phyloP scores from a whole-genome alignment of 1,140 invertebrate species.

The Apis cerana region DNA sequence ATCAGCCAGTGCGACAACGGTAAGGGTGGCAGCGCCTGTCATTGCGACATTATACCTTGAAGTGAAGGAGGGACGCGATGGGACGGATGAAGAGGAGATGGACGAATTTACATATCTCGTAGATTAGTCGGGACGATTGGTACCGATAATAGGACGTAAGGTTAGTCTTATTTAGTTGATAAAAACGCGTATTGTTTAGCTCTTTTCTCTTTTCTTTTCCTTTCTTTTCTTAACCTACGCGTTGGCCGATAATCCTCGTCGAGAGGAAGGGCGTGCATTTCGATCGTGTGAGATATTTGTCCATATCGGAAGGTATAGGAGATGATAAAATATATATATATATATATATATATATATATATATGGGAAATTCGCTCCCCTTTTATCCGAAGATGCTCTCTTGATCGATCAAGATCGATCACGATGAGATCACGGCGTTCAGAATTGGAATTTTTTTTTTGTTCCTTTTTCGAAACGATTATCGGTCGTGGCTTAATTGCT shows the following conservation, averaged over 20 bases:
- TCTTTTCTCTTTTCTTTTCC: too few relatives aligned
- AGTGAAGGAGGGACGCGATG: not conserved
- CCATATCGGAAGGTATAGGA: not conserved
- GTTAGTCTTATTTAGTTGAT: constrained; percentile 22
- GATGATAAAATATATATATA: not conserved
- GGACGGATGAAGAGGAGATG: not conserved
- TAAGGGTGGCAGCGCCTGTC: constrained; percentile 82
- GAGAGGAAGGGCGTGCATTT: not conserved
- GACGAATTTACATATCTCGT: constrained; percentile 57
- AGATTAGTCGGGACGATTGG: constrained; percentile 21
- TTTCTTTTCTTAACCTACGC: not conserved
- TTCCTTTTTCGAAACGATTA: not conserved
- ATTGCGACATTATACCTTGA: constrained; percentile 83
- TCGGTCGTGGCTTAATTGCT: constrained; percentile 28
- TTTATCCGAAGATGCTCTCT: not conserved
- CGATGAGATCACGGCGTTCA: too few relatives aligned
- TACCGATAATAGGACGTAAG: constrained; percentile 23
- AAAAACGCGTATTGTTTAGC: not conserved
- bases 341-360: too few relatives aligned
- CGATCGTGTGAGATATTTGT: not conserved
- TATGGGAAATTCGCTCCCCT: not conserved
- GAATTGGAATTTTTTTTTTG: not conserved
- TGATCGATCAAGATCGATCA: not conserved
- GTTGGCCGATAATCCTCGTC: not conserved
- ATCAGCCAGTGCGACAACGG: constrained; percentile 78